These are phyloP conservation scores for Monopterus albus DNA, from an alignment of 2,113 vertebrate species.

Conservation along the genomic window DNA sequence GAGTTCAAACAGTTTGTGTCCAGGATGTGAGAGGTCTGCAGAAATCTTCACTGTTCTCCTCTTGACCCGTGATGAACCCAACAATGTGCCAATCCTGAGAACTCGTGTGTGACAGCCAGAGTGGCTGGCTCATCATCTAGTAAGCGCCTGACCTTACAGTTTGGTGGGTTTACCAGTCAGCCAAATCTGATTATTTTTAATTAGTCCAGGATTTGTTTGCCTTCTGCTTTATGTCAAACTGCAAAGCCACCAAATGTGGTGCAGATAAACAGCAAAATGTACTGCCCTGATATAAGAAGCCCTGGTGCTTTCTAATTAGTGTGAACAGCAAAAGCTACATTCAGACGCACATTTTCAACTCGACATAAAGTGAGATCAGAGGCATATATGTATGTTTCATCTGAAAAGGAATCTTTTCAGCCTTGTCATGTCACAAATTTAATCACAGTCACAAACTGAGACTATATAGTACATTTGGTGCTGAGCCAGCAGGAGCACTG, in stretches of 20 bases:
- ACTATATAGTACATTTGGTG: too few species aligned
- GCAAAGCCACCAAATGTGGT: conserved; percentile 6
- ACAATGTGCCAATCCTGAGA: conserved; percentile 12
- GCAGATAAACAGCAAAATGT: background rate
- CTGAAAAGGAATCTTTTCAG: too few species aligned
- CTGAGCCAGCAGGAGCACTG: too few species aligned
- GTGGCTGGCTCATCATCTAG: background rate
- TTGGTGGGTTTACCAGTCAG: conserved; percentile 18
- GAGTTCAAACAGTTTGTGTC: too few species aligned
- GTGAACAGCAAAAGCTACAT: background rate
- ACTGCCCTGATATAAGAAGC: background rate
- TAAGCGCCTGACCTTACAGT: conserved; percentile 1
- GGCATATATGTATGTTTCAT: too few species aligned
- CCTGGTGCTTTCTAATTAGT: background rate
- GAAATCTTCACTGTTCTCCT: too few species aligned
- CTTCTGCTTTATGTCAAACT: background rate
- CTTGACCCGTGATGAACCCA: conserved; percentile 6
- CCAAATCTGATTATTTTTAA: conserved; percentile 42
- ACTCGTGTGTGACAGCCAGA: background rate
- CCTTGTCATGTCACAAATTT: too few species aligned
- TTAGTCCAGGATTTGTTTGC: background rate
- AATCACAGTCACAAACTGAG: too few species aligned
- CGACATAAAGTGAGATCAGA: too few species aligned
- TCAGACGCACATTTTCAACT: background rate
- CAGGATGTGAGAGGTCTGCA: too few species aligned